Evolutionary conservation across 2,113 vertebrate species (phyloP), one percentile per base, ranked within the genome.

Genomic region (Pogona vitticeps): DNA sequence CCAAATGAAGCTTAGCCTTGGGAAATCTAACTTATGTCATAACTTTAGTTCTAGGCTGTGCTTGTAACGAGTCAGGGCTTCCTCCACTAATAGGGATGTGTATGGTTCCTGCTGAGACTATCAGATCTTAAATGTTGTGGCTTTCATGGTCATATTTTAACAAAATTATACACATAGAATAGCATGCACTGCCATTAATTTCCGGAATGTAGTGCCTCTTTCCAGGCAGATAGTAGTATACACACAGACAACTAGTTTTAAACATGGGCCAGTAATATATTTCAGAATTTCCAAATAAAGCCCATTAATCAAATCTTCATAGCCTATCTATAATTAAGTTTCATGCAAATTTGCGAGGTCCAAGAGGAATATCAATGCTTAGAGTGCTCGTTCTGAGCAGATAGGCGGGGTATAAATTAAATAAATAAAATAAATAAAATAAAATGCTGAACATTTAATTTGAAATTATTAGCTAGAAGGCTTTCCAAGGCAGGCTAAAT

Each of bases 401-500:
- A n/a, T n/a, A n/a, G n/a, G n/a, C n/a, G n/a, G n/a, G n/a, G n/a
- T n/a, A n/a, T n/a, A n/a, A n/a, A n/a, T n/a, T n/a, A n/a, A n/a
- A n/a, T n/a, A n/a, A n/a, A n/a, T n/a, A n/a, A n/a, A n/a, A n/a
- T n/a, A n/a, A n/a, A n/a, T n/a, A n/a, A n/a, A n/a, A n/a, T n/a
- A n/a, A n/a, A n/a, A n/a, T n/a, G 58, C 21, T 87, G 89, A 72
- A 82, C 6, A 17, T 85, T 88, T 91, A 18, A 76, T 91, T 85
- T 70, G 70, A 80, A 84, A 80, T 12, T 0, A 68, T 83, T 77
- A 85, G 14, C 13, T n/a, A n/a, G n/a, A 7, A 70, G 8, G 71
- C 73, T 88, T 88, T 26, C 31, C 90, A 65, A 2, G 40, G 76
- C n/a, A 2, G 40, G 3, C 1, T 72, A 89, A 89, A 88, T 6